Conservation (phyloP, 2,113 vertebrate species). For the Paraplagusia blochii region DNA sequence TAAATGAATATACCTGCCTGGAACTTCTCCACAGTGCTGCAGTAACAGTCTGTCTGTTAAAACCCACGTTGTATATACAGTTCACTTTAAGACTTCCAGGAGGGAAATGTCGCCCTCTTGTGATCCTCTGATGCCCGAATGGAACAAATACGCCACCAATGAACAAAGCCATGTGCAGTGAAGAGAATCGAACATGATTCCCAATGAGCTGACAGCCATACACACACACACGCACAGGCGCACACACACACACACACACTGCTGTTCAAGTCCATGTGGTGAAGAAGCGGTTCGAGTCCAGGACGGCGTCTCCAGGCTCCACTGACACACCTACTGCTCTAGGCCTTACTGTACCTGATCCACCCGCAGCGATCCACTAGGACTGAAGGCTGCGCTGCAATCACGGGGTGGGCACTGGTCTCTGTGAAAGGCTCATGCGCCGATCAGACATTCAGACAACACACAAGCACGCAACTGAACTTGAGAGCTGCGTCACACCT, state of each 20-base stretch:
- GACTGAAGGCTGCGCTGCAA: constrained; percentile 20
- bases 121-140: constrained; percentile 24
- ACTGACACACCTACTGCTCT: constrained; percentile 60
- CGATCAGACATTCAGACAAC: constrained; percentile 1
- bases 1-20: no score
- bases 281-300: constrained; percentile 40
- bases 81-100: no score
- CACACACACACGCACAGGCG: constrained; percentile 36
- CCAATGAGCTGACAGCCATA: constrained; percentile 58
- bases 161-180: constrained; percentile 62
- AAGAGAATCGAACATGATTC: constrained; percentile 45
- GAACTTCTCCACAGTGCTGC: no score
- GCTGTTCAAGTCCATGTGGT: constrained; percentile 38
- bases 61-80: no score
- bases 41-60: no score
- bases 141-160: constrained; percentile 41
- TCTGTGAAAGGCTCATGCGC: constrained; percentile 14
- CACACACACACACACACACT: constrained; percentile 14
- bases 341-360: constrained; percentile 67
- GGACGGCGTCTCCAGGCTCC: constrained; percentile 56
- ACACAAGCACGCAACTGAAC: constrained; percentile 28
- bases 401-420: constrained; percentile 26
- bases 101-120: constrained; percentile 10
- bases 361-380: constrained; percentile 16
- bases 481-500: constrained; percentile 35